Percentiles rank a stretch among this genome's conserved stretches.
phyloP scores from a whole-genome alignment of 2,797 vertebrate species.

The Geranospiza caerulescens region DNA sequence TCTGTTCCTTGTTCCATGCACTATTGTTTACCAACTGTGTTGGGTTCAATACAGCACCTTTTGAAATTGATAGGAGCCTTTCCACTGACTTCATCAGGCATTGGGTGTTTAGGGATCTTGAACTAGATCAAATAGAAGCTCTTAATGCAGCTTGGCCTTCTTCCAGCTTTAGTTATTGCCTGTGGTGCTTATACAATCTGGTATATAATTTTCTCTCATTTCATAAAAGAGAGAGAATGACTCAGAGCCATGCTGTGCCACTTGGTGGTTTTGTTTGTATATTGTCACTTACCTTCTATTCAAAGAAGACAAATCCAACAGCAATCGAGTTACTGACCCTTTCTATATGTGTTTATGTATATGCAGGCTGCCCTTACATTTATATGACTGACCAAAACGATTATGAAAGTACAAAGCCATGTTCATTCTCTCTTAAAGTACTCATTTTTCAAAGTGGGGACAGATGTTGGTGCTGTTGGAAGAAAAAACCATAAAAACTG shows the following conservation, averaged over 20 bases:
- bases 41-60: neutral
- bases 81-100: neutral
- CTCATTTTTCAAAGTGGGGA: neutral
- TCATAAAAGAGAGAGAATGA: constrained; percentile 7
- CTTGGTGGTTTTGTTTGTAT: neutral
- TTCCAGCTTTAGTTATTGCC: constrained; percentile 40
- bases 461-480: neutral
- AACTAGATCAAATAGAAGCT: constrained; percentile 19
- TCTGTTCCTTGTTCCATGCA: neutral
- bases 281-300: constrained; percentile 32
- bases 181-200: constrained; percentile 46
- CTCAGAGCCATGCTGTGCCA: constrained; percentile 32
- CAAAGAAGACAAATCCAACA: neutral
- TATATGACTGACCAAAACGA: neutral
- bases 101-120: neutral
- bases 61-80: neutral
- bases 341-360: neutral
- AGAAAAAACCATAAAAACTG: neutral
- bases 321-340: neutral
- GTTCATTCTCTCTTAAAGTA: neutral
- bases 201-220: constrained; percentile 22
- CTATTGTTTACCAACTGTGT: neutral
- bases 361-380: neutral
- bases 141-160: neutral
- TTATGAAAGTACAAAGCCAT: neutral